phyloP scores from a whole-genome alignment of 1,140 invertebrate genomes.

The Archivesica marissinica region DNA sequence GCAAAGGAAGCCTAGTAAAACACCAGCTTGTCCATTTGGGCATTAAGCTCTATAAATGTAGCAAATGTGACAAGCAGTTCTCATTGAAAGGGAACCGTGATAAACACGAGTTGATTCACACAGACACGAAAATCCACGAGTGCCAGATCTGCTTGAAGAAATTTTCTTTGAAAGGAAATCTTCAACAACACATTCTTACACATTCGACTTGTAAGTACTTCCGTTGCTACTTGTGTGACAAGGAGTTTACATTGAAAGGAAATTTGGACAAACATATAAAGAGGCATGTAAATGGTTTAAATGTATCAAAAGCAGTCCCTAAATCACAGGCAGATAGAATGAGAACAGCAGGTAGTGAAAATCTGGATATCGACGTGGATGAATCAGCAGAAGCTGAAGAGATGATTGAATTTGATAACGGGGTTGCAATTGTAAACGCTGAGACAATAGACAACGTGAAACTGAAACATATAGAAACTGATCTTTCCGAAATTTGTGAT shows the following conservation, averaged over 20 bases:
- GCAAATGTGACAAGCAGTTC: constrained; percentile 31
- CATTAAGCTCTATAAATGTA: constrained; percentile 33
- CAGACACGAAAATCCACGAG: background rate
- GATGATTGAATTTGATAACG: background rate
- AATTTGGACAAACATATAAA: constrained; percentile 53
- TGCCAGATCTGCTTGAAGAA: constrained; percentile 30
- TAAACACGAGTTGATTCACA: constrained; percentile 39
- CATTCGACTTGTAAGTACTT: constrained; percentile 26
- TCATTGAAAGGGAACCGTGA: constrained; percentile 39
- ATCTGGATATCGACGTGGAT: background rate
- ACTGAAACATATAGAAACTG: no score
- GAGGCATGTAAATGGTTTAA: constrained; percentile 16
- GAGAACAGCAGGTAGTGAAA: no score
- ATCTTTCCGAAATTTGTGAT: background rate
- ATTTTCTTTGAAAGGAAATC: constrained; percentile 47
- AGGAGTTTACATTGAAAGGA: constrained; percentile 49
- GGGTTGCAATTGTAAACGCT: background rate
- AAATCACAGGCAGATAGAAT: no score
- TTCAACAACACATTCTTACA: constrained; percentile 38
- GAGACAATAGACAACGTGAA: no score
- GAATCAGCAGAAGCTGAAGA: background rate
- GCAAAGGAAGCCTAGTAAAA: constrained; percentile 40
- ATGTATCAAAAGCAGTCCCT: background rate
- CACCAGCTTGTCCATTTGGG: constrained; percentile 31
- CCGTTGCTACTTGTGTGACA: constrained; percentile 15